These are phyloP conservation scores for Malurus melanocephalus DNA, from an alignment of 2,113 vertebrate genomes.

Conservation along the genomic window DNA sequence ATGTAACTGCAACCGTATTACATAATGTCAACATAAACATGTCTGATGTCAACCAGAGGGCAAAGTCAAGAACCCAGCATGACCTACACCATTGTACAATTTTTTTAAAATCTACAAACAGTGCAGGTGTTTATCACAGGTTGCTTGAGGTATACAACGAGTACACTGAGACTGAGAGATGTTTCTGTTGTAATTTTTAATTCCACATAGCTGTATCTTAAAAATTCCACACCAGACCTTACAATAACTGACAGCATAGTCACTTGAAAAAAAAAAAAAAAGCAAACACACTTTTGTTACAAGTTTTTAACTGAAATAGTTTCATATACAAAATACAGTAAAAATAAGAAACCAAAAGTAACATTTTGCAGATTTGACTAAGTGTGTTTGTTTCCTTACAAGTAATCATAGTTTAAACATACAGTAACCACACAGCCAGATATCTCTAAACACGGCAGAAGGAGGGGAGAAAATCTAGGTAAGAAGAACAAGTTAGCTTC, in stretches of 20 bases:
- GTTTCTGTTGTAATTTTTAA: not conserved
- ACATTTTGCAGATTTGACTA: not conserved
- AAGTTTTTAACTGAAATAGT: not conserved
- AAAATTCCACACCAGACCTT: not conserved
- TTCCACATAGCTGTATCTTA: not conserved
- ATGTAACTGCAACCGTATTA: not conserved
- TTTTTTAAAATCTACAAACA: not conserved
- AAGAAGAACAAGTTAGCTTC: not conserved
- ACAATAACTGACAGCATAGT: not conserved
- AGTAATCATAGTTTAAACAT: not conserved
- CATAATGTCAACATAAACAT: not conserved
- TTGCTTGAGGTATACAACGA: not conserved
- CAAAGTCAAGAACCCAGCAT: not conserved
- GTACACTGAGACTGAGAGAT: not conserved
- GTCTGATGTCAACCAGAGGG: not conserved
- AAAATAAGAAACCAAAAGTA: not conserved
- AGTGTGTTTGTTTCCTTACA: not conserved
- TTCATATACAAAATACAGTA: not conserved
- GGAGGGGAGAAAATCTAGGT: not conserved
- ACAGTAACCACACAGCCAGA: not conserved
- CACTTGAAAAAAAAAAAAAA: not conserved
- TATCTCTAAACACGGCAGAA: not conserved
- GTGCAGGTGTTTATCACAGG: not conserved
- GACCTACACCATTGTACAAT: not conserved
- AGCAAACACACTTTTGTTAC: not conserved